Evolutionary conservation across 2,113 vertebrate genomes (phyloP).

Genomic region (Atractosteus spatula): DNA sequence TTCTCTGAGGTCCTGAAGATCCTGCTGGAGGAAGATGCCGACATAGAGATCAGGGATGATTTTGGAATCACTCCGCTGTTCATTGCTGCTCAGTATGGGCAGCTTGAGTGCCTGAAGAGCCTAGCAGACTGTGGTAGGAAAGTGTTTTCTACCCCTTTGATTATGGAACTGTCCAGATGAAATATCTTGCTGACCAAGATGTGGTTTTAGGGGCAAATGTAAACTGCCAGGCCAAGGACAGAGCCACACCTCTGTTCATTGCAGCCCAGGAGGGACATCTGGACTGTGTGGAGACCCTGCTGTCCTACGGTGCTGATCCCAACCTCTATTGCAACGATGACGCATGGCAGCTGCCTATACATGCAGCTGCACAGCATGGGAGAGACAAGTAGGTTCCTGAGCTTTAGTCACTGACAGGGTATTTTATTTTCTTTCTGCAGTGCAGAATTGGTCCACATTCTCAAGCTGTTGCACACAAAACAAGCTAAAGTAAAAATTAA

Average conservation of each 20-base stretch:
- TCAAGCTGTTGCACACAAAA: too few species aligned
- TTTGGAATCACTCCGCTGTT: conserved; percentile 77
- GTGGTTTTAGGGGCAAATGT: conserved; percentile 72
- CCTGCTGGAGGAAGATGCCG: conserved; percentile 51
- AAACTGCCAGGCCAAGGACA: conserved; percentile 82
- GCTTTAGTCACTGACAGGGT: too few species aligned
- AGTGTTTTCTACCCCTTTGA: not conserved
- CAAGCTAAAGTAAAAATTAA: too few species aligned
- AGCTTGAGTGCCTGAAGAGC: conserved; percentile 59
- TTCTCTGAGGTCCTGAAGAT: conserved; percentile 68
- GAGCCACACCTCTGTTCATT: conserved; percentile 86
- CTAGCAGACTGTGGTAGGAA: conserved; percentile 63
- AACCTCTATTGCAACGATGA: conserved; percentile 80
- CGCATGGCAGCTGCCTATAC: conserved; percentile 84
- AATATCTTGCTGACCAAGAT: not conserved
- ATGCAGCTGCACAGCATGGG: conserved; percentile 86
- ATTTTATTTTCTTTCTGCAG: too few species aligned
- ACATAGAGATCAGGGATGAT: conserved; percentile 70
- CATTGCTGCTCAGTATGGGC: conserved; percentile 81
- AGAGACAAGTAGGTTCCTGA: conserved; percentile 64
- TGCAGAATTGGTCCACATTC: too few species aligned
- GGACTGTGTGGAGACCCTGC: conserved; percentile 72
- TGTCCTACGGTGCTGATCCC: conserved; percentile 76
- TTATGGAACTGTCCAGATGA: not conserved
- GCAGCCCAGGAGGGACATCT: conserved; percentile 90